phyloP scores from a whole-genome alignment of 1,140 invertebrate genomes.

The Megalonaias nervosa region DNA sequence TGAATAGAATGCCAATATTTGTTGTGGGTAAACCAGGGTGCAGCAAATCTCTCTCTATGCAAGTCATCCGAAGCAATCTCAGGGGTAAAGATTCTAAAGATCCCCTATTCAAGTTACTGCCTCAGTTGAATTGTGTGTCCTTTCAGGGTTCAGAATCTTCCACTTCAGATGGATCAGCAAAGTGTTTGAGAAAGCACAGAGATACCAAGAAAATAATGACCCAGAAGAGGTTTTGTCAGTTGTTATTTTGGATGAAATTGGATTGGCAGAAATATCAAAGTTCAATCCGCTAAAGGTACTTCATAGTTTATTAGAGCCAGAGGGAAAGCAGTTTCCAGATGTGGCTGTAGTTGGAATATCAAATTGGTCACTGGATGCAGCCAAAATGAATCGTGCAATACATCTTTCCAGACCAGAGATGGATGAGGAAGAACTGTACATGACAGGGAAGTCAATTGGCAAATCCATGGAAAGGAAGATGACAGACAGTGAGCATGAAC shows the following conservation, averaged over 20 bases:
- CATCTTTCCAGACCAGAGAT: slow-evolving; percentile 50
- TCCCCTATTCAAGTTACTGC: slow-evolving; percentile 48
- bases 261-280: slow-evolving; percentile 48
- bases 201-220: slow-evolving; percentile 39
- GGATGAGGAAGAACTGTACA: slow-evolving; percentile 34
- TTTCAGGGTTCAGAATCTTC: slow-evolving; percentile 52
- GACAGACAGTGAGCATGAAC: neutral
- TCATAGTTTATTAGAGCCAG: slow-evolving; percentile 46
- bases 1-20: slow-evolving; percentile 55
- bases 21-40: slow-evolving; percentile 64
- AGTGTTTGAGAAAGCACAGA: slow-evolving; percentile 46
- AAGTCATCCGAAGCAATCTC: slow-evolving; percentile 52
- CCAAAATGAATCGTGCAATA: slow-evolving; percentile 51
- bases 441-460: slow-evolving; percentile 28
- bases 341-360: slow-evolving; percentile 57
- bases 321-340: slow-evolving; percentile 18
- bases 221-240: slow-evolving; percentile 44
- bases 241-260: slow-evolving; percentile 54
- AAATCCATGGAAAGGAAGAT: slow-evolving; percentile 5
- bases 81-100: slow-evolving; percentile 48
- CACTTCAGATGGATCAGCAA: slow-evolving; percentile 52
- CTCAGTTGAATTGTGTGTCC: slow-evolving; percentile 48
- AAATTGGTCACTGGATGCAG: slow-evolving; percentile 58
- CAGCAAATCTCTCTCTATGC: slow-evolving; percentile 60
- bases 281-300: slow-evolving; percentile 46